Conservation (phyloP, 2,888 invertebrate genomes). For the Nymphalis c-album region DNA sequence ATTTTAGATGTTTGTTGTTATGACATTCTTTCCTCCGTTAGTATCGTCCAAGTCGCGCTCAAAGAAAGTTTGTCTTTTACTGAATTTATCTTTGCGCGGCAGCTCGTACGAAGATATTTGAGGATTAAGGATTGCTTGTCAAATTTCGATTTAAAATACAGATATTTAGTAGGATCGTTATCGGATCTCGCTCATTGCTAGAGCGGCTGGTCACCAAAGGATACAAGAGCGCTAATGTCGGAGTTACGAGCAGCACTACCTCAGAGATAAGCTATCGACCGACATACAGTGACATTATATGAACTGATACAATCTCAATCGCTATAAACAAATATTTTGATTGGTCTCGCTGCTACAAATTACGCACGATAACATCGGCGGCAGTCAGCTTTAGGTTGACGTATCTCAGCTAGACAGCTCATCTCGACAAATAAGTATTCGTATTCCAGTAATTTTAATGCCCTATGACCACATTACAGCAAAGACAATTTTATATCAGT, state of each 20-base stretch:
- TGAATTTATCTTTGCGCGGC: neutral
- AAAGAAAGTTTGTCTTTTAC: conserved; percentile 8
- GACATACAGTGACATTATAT: conserved; percentile 60
- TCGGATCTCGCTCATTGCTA: conserved; percentile 22
- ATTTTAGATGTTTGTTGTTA: conserved; percentile 59
- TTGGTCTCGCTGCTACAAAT: conserved; percentile 65
- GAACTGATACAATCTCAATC: conserved; percentile 62
- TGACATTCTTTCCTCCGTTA: conserved; percentile 47
- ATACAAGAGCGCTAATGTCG: conserved; percentile 35
- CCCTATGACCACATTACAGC: conserved; percentile 51
- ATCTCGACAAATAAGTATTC: conserved; percentile 9
- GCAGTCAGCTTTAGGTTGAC: conserved; percentile 23
- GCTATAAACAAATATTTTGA: conserved; percentile 72
- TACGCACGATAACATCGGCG: conserved; percentile 60
- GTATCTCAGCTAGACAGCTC: conserved; percentile 10
- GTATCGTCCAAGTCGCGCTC: conserved; percentile 14
- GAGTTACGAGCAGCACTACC: conserved; percentile 38
- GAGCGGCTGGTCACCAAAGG: conserved; percentile 30
- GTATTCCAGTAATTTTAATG: conserved; percentile 29
- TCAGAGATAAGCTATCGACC: conserved; percentile 57
- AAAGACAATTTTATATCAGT: conserved; percentile 62
- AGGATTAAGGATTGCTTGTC: conserved; percentile 9
- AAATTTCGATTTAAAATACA: conserved; percentile 25
- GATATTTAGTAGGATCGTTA: conserved; percentile 22
- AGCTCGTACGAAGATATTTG: neutral